Evolutionary conservation across 2,888 invertebrate species (phyloP), one percentile per base, ranked within the genome.

Genomic region (Bugulina stolonifera): DNA sequence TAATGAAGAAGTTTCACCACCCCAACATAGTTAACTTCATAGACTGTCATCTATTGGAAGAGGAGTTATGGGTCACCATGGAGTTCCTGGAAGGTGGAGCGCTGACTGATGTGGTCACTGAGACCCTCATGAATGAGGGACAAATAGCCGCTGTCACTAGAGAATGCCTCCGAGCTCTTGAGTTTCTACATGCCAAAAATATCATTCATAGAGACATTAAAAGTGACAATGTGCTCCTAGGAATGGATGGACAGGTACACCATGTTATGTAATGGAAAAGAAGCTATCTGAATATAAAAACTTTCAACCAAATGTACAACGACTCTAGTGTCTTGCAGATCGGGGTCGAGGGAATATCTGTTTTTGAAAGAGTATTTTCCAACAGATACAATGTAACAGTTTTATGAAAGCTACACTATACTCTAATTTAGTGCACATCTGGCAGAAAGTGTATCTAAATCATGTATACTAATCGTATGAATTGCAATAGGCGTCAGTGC

Each of bases 51-150:
- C 89, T 95, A n/a, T 89, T 94, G 69, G 89, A 91, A 75, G 92
- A 93, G 73, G 93, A 95, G 82, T 87, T 98, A 3, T 98, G 96
- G 96, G 97, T 94, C 0, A 90, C 95, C 0, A 95, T 97, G 94
- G 97, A 97, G 84, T 89, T 94, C 72, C 87, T 98, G 74, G 82
- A 83, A 74, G 83, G 97, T 2, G 98, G 98, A 0, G 93, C 96
- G 5, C 86, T 98, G 69, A 98, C 98, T 0, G 96, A 97, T 81
- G 96, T 98, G 0, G 97, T 97, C 54, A 95, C 94, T 0, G 96
- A 97, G 85, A 96, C 96, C 0, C 90, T 96, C 5, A 93, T 98
- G 93, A 93, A 94, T 79, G 96, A 97, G 82, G 91, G 91, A 0
- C 97, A 98, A 82, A 98, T 98, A 72, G 96, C 97, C 0, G 93